phyloP scores from a whole-genome alignment of 1,140 invertebrate genomes.

The Trichomalopsis sarcophagae region DNA sequence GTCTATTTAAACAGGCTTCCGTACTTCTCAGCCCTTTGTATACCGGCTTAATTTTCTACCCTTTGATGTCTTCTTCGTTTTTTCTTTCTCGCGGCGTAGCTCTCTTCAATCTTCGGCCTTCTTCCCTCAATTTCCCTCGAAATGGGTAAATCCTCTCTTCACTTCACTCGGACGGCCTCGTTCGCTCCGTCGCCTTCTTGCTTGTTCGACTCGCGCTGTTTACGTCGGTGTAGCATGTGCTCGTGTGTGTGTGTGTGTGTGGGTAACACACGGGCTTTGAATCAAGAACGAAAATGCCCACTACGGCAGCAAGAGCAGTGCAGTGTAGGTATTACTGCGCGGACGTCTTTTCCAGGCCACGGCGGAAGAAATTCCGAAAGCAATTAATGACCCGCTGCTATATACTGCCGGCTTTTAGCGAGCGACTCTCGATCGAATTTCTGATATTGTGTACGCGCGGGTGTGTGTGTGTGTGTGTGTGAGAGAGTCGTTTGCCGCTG shows the following conservation, averaged over 20 bases:
- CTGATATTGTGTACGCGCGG: background rate
- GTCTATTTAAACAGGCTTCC: background rate
- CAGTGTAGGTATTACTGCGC: background rate
- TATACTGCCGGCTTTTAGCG: background rate
- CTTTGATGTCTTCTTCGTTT: conserved; percentile 3
- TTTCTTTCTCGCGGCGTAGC: background rate
- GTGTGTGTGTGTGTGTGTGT: background rate
- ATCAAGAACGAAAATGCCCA: conserved; percentile 17
- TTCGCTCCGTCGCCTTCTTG: background rate
- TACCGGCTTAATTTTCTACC: background rate
- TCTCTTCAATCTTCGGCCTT: conserved; percentile 13
- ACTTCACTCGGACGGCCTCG: background rate
- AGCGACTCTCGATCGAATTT: background rate
- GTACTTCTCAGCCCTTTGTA: too few species aligned
- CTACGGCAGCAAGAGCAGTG: background rate
- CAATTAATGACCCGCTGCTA: conserved; percentile 24
- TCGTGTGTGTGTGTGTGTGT: background rate
- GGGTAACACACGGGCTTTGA: background rate
- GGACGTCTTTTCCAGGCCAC: conserved; percentile 8
- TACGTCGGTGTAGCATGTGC: background rate
- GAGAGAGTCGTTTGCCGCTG: background rate
- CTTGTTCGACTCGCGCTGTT: background rate
- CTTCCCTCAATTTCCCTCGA: background rate
- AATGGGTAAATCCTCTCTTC: conserved; percentile 2
- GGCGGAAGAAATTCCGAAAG: conserved; percentile 34